Evolutionary conservation across 53 echinoderm and acorn worm species (phyloP).

Genomic region (Paelopatides confundens): DNA sequence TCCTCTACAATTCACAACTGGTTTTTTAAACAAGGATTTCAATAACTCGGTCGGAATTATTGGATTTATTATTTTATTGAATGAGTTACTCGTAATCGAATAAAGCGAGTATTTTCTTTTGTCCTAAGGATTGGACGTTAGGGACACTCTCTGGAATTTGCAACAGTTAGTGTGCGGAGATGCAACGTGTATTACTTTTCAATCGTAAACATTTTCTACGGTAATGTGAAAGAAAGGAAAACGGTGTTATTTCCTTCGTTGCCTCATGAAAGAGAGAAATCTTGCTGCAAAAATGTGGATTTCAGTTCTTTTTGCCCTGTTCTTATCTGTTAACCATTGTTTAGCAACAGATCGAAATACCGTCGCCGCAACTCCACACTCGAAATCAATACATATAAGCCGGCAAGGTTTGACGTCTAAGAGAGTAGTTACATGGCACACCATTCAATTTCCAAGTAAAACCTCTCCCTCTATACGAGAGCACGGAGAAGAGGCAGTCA

Average conservation of each 20-base stretch:
- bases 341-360: neutral
- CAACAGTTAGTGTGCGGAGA: no score
- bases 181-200: neutral
- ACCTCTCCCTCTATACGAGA: neutral
- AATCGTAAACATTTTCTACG: neutral
- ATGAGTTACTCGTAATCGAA: neutral
- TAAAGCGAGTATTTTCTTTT: neutral
- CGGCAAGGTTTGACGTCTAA: neutral
- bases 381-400: neutral
- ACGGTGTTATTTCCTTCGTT: neutral
- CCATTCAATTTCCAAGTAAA: constrained; percentile 22
- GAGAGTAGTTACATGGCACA: constrained; percentile 4
- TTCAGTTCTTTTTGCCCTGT: neutral
- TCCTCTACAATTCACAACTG: no score
- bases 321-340: neutral
- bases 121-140: neutral
- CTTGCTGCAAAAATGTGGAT: neutral
- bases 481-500: neutral
- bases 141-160: no score
- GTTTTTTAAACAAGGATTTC: neutral
- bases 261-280: neutral
- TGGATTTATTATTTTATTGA: neutral
- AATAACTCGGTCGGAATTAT: neutral
- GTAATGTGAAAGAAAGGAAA: neutral
- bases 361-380: neutral